Evolutionary conservation across 2,113 vertebrate species (phyloP).

Genomic region (Dipodomys stephensi): DNA sequence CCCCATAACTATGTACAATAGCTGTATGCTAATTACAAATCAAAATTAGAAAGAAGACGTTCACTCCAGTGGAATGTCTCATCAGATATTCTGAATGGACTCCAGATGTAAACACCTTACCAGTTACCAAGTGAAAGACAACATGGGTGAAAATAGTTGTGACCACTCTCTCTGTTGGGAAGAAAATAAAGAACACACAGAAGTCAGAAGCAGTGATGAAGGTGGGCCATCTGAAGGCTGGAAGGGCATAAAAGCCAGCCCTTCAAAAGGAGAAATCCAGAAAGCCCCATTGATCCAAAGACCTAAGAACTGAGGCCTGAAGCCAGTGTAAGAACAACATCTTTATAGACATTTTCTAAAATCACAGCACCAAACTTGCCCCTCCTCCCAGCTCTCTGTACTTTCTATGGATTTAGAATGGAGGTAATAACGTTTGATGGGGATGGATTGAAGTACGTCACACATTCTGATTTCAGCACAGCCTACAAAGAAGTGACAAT

Average conservation of each 20-base stretch:
- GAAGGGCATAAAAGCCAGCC: neutral
- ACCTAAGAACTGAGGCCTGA: fast-evolving
- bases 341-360: neutral
- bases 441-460: neutral
- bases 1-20: neutral
- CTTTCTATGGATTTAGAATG: neutral
- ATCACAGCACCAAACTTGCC: neutral
- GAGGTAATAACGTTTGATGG: neutral
- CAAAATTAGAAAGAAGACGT: neutral
- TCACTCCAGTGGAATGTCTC: fast-evolving
- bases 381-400: neutral
- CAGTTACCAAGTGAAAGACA: neutral
- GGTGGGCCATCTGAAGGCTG: neutral
- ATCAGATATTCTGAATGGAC: neutral
- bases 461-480: neutral
- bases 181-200: neutral
- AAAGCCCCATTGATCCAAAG: neutral
- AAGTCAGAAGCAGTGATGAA: neutral
- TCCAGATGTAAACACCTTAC: neutral
- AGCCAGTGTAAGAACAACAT: fast-evolving
- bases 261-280: neutral
- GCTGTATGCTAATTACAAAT: neutral
- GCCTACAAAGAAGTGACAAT: neutral
- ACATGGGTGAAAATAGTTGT: constrained; percentile 1
- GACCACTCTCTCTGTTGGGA: neutral